A percentile compares a stretch with the other conserved stretches of the same genome.
These are phyloP conservation scores for Darevskia nairensis DNA, from an alignment of 2,797 vertebrate genomes.

Conservation along the genomic window DNA sequence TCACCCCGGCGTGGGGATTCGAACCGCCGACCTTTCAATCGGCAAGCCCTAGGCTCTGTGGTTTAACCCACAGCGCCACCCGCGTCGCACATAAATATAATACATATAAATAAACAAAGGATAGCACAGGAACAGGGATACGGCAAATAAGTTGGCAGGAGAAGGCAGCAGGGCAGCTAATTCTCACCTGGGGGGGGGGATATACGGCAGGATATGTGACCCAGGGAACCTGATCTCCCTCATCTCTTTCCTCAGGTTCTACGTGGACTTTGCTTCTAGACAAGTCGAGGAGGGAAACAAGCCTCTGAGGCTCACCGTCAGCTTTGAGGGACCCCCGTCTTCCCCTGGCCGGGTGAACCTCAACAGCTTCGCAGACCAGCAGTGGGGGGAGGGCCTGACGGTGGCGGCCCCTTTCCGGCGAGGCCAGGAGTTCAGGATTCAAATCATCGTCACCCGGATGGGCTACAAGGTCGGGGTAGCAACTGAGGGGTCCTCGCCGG, in stretches of 20 bases:
- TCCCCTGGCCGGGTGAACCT: constrained; percentile 80
- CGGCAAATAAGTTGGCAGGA: background rate
- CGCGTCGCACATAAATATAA: too few species aligned
- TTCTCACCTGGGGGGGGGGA: background rate
- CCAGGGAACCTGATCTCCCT: background rate
- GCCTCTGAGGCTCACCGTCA: constrained; percentile 82
- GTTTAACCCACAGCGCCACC: too few species aligned
- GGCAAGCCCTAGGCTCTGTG: too few species aligned
- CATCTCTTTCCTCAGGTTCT: constrained; percentile 56
- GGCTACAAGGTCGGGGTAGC: constrained; percentile 78
- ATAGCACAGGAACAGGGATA: background rate
- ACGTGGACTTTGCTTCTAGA: constrained; percentile 79
- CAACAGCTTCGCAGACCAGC: constrained; percentile 74
- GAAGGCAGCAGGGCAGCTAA: background rate
- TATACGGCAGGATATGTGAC: too few species aligned
- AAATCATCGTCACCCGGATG: constrained; percentile 67
- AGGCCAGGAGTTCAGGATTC: constrained; percentile 79
- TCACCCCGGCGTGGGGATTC: too few species aligned
- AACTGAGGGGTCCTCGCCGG: background rate
- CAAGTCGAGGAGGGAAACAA: constrained; percentile 76
- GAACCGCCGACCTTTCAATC: too few species aligned
- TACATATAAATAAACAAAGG: too few species aligned
- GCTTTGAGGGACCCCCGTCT: constrained; percentile 65
- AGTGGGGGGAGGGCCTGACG: constrained; percentile 56
- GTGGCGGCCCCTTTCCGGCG: constrained; percentile 76